Conservation (phyloP, 2,797 vertebrate species). For the Vultur gryphus region DNA sequence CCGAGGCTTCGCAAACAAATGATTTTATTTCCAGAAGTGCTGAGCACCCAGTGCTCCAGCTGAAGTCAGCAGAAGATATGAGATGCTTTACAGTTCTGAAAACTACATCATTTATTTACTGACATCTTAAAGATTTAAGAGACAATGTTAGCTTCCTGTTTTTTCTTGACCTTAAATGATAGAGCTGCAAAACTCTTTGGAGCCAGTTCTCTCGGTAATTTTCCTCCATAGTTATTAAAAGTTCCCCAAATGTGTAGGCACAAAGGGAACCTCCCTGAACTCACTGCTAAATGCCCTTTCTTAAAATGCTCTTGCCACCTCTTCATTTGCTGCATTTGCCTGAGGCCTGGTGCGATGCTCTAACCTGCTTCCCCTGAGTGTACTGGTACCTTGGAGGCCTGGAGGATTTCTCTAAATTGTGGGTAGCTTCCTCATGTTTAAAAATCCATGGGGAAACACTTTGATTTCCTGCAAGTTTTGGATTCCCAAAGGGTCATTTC, state of each 20-base stretch:
- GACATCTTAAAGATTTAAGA: constrained; percentile 44
- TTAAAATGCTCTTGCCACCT: not conserved
- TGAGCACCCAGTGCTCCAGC: constrained; percentile 28
- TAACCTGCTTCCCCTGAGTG: not conserved
- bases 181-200: not conserved
- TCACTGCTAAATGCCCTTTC: not conserved
- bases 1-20: not conserved
- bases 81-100: constrained; percentile 35
- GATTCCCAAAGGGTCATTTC: not conserved
- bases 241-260: not conserved
- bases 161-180: not conserved
- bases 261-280: not conserved
- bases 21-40: constrained; percentile 57
- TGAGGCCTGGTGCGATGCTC: not conserved
- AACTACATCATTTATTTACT: constrained; percentile 50
- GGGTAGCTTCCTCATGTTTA: not conserved
- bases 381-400: not conserved
- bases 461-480: not conserved
- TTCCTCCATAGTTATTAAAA: not conserved
- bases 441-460: not conserved
- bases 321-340: not conserved
- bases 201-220: not conserved
- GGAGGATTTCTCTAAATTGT: not conserved
- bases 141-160: not conserved
- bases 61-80: constrained; percentile 48